phyloP scores from a whole-genome alignment of 1,140 invertebrate genomes.

The Sitophilus oryzae region DNA sequence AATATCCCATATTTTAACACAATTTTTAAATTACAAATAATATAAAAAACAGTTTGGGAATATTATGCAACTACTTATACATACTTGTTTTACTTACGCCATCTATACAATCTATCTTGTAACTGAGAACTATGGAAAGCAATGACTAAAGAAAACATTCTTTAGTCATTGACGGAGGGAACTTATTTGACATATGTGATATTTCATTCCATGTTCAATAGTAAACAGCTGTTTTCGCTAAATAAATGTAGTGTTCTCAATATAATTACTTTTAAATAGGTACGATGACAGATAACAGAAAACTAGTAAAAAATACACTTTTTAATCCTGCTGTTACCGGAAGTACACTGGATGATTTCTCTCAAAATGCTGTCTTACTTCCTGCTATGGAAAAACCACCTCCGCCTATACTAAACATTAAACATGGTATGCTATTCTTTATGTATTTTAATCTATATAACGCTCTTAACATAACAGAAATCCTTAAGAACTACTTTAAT shows the following conservation, averaged over 20 bases:
- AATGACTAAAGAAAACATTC: too few species aligned
- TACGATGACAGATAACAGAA: constrained; percentile 28
- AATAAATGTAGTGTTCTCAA: constrained; percentile 14
- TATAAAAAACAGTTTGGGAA: too few species aligned
- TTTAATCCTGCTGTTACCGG: constrained; percentile 38
- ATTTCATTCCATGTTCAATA: not conserved
- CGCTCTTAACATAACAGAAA: not conserved
- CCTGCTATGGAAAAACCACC: constrained; percentile 33
- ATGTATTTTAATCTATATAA: not conserved
- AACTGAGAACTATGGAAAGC: too few species aligned
- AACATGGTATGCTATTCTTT: constrained; percentile 22
- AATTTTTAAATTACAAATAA: too few species aligned
- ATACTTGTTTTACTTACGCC: too few species aligned
- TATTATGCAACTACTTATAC: too few species aligned
- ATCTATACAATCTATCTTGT: too few species aligned
- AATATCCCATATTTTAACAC: too few species aligned
- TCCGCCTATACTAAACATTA: constrained; percentile 24
- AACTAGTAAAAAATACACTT: constrained; percentile 36
- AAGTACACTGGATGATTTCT: constrained; percentile 38
- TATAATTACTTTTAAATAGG: constrained; percentile 9
- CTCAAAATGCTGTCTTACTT: constrained; percentile 37
- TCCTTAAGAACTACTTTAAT: not conserved
- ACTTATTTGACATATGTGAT: not conserved
- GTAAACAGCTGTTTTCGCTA: constrained; percentile 16
- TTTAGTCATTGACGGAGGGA: too few species aligned